Base-by-base conservation (phyloP, 2,888 invertebrate species). In the Cistogaster globosa region DNA sequence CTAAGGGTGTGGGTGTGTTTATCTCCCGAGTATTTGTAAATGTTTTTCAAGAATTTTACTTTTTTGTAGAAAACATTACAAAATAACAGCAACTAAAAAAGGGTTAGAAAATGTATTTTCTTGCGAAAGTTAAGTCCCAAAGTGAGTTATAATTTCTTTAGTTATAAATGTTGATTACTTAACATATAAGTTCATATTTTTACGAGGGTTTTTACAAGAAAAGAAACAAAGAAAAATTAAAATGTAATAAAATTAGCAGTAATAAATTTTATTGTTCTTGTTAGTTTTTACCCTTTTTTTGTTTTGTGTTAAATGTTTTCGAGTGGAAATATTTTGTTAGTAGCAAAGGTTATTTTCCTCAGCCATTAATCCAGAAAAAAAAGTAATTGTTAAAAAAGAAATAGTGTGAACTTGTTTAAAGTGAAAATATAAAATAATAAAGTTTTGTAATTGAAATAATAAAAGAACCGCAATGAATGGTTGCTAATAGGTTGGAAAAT, bases 131-230 rank as follows among this genome's bases (percentile, higher is more conserved):
- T 42, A 32, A 57, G 48, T 82, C 82, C 69, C 76, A 76, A 51
- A 82, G 68, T 63, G 69, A 76, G 69, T 76, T 76, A 82, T 76
- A 82, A 82, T 82, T 76, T 71, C 48, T 58, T 38, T n/a, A 22
- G 57, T 69, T 55, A 62, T 26, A 69, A 63, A 75, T 60, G 63
- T 71, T 72, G 65, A 63, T 69, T 60, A 60, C 60, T 36, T 20
- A 51, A 63, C 51, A 38, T 57, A 58, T 69, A 69, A 76, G 63
- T 69, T 82, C 26, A 69, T 75, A 18, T 51, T 82, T 57, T 80
- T 38, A 72, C 22, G 57, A 55, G 60, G 55, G 45, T 32, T 67
- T 62, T 55, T 65, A 20, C 36, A 20, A 51, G 9, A 63, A 3
- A 42, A 62, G 14, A 36, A 48, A 45, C 51, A 62, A n/a, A 57